These are phyloP conservation scores for Leptopilina myrica DNA, from an alignment of 2,888 invertebrate genomes.

Conservation along the genomic window DNA sequence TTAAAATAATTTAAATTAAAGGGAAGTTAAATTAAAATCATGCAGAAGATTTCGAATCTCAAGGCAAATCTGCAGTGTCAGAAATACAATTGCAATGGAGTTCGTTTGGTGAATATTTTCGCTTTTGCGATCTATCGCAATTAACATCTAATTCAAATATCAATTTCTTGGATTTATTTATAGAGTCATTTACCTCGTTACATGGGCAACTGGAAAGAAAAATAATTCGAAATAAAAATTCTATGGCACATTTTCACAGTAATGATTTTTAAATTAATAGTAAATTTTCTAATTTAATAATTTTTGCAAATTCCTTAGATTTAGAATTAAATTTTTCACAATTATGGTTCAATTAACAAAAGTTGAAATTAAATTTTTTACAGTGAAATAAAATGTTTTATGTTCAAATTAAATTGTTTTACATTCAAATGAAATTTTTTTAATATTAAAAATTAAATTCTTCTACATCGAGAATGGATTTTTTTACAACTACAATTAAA, in stretches of 20 bases:
- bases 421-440: too few species aligned
- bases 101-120: slow-evolving; percentile 47
- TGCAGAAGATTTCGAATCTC: background rate
- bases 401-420: too few species aligned
- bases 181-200: slow-evolving; percentile 68
- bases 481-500: too few species aligned
- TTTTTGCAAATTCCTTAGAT: too few species aligned
- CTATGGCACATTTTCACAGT: background rate
- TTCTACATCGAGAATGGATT: too few species aligned
- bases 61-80: slow-evolving; percentile 18
- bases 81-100: background rate
- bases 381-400: too few species aligned
- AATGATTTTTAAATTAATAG: too few species aligned
- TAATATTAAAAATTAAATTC: too few species aligned
- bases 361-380: too few species aligned
- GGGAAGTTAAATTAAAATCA: background rate
- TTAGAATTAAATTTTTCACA: too few species aligned
- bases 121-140: slow-evolving; percentile 47
- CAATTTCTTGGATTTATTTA: slow-evolving; percentile 59
- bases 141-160: slow-evolving; percentile 62
- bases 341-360: too few species aligned
- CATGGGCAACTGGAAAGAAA: slow-evolving; percentile 66
- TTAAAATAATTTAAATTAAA: slow-evolving; percentile 3
- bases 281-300: background rate
- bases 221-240: slow-evolving; percentile 34